Conservation (phyloP, 2,888 invertebrate genomes). For the Mystacides longicornis region DNA sequence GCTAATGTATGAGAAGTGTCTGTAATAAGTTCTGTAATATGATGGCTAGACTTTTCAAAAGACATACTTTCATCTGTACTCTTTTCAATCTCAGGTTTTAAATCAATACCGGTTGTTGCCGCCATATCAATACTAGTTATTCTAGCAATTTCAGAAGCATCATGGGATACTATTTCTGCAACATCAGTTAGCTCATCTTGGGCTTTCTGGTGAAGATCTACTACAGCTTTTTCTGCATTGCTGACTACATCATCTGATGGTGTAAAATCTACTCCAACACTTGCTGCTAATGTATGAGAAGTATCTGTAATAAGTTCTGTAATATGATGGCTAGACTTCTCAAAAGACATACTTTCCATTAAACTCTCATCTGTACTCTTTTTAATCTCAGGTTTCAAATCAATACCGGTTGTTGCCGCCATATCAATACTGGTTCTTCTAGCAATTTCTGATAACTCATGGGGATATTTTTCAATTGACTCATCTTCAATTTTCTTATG, state of each 20-base stretch:
- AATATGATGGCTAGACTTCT: constrained; percentile 9
- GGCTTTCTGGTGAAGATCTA: neutral
- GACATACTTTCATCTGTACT: constrained; percentile 3
- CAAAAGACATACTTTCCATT: neutral
- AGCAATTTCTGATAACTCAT: constrained; percentile 10
- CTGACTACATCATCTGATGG: constrained; percentile 4
- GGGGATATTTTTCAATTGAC: too few species aligned
- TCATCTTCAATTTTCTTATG: neutral
- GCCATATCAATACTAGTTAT: constrained; percentile 16
- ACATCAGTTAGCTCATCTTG: too few species aligned
- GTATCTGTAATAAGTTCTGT: constrained; percentile 17
- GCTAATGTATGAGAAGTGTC: constrained; percentile 18
- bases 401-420: constrained; percentile 18
- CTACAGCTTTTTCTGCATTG: constrained; percentile 1
- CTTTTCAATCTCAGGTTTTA: constrained; percentile 3
- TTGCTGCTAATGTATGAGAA: constrained; percentile 15
- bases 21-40: constrained; percentile 12
- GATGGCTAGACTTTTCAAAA: constrained; percentile 1
- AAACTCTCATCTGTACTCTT: neutral
- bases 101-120: constrained; percentile 16
- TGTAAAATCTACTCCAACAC: constrained; percentile 16
- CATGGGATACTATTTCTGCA: neutral
- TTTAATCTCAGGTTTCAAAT: constrained; percentile 5
- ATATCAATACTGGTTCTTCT: constrained; percentile 13
- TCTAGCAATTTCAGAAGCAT: constrained; percentile 6